phyloP scores from a whole-genome alignment of 2,797 vertebrate species.

The Oreochromis grahami region DNA sequence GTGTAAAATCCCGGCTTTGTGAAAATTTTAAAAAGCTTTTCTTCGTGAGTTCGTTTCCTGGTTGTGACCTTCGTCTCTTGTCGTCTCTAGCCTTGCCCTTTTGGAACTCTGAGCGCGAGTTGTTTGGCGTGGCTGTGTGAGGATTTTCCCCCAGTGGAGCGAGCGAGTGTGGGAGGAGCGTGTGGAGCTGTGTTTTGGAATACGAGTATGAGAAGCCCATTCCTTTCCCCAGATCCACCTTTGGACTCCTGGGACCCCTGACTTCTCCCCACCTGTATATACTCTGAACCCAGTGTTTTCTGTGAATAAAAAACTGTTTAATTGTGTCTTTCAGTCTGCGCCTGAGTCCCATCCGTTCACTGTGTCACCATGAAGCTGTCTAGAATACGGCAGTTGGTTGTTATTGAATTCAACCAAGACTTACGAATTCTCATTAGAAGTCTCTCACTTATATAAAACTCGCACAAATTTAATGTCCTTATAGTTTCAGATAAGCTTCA shows the following conservation, averaged over 20 bases:
- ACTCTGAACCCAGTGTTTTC: background rate
- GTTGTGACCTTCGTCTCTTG: background rate
- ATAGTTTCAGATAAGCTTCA: background rate
- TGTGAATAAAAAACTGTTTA: background rate
- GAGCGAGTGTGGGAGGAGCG: background rate
- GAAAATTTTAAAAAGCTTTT: too few species aligned
- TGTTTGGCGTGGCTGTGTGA: background rate
- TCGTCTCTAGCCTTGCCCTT: fast-evolving
- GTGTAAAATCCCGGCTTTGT: too few species aligned
- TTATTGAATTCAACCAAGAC: background rate
- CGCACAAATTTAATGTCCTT: background rate
- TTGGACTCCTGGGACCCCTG: background rate
- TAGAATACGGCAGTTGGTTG: background rate
- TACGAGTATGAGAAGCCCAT: background rate
- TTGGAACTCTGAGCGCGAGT: background rate
- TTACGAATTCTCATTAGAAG: background rate
- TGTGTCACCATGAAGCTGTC: background rate
- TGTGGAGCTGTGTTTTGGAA: background rate
- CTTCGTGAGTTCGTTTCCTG: background rate
- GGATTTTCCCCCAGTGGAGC: background rate
- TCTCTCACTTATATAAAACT: background rate
- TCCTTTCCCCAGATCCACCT: background rate
- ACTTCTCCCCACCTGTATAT: background rate
- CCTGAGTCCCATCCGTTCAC: background rate
- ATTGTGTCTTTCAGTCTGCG: background rate